These are phyloP conservation scores for Steromphala cineraria DNA, from an alignment of 2,888 invertebrate genomes.

Conservation along the genomic window DNA sequence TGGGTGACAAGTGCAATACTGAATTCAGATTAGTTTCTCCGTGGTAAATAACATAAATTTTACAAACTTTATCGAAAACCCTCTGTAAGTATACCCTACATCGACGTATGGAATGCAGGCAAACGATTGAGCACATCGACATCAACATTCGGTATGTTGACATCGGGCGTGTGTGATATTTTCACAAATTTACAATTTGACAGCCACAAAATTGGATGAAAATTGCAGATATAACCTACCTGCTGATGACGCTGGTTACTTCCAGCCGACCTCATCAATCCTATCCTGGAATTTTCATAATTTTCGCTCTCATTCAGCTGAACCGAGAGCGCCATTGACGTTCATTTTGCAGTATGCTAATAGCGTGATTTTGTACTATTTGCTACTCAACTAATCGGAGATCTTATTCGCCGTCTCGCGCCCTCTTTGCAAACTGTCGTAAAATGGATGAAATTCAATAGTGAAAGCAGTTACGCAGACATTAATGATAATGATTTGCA, in stretches of 20 bases:
- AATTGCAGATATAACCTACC: constrained; percentile 30
- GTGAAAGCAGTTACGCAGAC: not conserved
- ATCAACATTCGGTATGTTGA: constrained; percentile 6
- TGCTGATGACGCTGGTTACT: constrained; percentile 39
- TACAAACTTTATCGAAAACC: not conserved
- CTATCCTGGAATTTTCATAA: constrained; percentile 38
- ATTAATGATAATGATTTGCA: not conserved
- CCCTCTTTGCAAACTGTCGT: not conserved
- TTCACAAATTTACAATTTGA: not conserved
- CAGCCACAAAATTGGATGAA: constrained; percentile 17
- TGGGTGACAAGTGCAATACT: too few relatives aligned
- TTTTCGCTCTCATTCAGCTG: constrained; percentile 39
- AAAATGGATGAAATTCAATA: not conserved
- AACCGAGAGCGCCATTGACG: constrained; percentile 54
- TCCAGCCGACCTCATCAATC: constrained; percentile 43
- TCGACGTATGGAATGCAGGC: constrained; percentile 39
- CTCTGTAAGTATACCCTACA: constrained; percentile 18
- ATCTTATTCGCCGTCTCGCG: constrained; percentile 7
- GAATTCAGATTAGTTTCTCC: not conserved
- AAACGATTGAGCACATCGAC: constrained; percentile 5
- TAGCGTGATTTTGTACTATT: constrained; percentile 31
- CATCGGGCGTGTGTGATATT: not conserved
- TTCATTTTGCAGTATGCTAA: constrained; percentile 55
- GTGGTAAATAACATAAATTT: not conserved
- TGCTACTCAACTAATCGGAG: not conserved